Conservation (phyloP, 2,797 vertebrate genomes). For the Netta rufina region DNA sequence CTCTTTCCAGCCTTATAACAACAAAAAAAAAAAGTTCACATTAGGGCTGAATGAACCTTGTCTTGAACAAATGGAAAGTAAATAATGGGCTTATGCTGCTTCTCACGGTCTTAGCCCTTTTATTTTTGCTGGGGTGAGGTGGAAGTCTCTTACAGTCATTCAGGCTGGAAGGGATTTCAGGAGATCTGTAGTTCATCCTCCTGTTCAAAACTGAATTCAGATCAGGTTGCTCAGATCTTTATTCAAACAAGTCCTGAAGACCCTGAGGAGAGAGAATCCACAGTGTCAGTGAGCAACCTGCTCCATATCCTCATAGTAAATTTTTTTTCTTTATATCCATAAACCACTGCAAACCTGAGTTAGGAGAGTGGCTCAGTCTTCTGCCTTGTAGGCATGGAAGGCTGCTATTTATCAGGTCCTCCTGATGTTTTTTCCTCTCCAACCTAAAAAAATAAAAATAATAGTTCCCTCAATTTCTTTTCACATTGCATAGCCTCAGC, state of each 20-base stretch:
- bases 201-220: not conserved
- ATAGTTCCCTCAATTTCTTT: not conserved
- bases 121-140: not conserved
- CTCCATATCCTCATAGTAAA: not conserved
- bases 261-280: not conserved
- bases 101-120: not conserved
- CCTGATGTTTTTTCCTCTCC: not conserved
- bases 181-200: not conserved
- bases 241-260: not conserved
- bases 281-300: not conserved
- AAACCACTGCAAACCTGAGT: not conserved
- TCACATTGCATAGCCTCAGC: not conserved
- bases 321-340: not conserved
- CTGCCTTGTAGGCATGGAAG: not conserved
- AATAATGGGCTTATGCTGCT: not conserved
- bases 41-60: not conserved
- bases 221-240: not conserved
- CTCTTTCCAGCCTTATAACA: not conserved
- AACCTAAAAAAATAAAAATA: accelerated
- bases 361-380: not conserved
- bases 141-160: not conserved
- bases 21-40: not conserved
- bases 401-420: not conserved
- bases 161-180: not conserved
- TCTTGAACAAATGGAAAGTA: not conserved